phyloP scores from a whole-genome alignment of 2,888 invertebrate species.

The Coremacera marginata region DNA sequence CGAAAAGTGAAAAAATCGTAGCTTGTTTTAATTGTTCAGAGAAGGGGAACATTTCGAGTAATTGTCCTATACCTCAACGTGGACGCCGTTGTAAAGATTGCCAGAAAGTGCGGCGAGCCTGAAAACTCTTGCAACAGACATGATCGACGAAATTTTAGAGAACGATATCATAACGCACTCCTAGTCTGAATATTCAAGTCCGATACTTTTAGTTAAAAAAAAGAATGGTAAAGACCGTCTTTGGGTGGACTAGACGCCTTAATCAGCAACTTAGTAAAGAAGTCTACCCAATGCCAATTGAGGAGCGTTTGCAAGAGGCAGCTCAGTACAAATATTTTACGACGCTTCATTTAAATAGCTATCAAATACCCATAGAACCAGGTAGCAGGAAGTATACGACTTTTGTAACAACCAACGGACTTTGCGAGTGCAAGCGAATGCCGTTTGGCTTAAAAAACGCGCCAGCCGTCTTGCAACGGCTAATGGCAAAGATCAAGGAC shows the following conservation, averaged over 20 bases:
- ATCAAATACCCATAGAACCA: conserved; percentile 24
- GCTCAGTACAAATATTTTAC: conserved; percentile 31
- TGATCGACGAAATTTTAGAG: conserved; percentile 39
- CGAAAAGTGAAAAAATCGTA: no score
- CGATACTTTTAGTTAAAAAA: conserved; percentile 45
- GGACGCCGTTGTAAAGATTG: neutral
- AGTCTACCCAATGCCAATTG: conserved; percentile 43
- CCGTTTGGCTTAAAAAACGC: conserved; percentile 40
- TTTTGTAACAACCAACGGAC: conserved; percentile 31
- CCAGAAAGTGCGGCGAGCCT: conserved; percentile 11
- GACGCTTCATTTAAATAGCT: conserved; percentile 22
- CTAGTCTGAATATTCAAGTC: conserved; percentile 43
- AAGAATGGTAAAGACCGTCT: conserved; percentile 42
- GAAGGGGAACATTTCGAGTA: no score
- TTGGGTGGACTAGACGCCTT: conserved; percentile 39
- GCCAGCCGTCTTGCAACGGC: conserved; percentile 32
- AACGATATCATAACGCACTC: conserved; percentile 44
- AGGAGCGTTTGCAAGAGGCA: conserved; percentile 42
- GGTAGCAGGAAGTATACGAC: neutral
- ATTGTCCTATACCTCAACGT: neutral
- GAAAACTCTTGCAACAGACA: conserved; percentile 22
- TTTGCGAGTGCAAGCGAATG: conserved; percentile 32
- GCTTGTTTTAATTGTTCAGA: no score
- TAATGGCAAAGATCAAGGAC: conserved; percentile 20
- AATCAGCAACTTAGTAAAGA: conserved; percentile 42